Evolutionary conservation across 2,797 vertebrate species (phyloP), one percentile per base, ranked within the genome.

Genomic region (Arremon aurantiirostris): DNA sequence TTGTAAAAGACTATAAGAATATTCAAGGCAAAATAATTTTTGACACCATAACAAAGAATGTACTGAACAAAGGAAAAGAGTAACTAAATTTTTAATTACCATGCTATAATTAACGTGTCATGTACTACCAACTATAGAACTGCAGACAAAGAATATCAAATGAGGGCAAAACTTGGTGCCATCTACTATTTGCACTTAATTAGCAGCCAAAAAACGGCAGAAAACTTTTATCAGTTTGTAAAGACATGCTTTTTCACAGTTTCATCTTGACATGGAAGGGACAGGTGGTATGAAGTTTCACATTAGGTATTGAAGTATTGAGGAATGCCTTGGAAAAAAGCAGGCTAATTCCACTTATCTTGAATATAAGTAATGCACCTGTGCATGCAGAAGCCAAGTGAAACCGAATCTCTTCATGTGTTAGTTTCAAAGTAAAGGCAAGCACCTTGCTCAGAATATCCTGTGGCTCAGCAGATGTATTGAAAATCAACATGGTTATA

Each of bases 71-170:
- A 85, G 47, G 73, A 93, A 94, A 89, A 47, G 14, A 87, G 50
- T 85, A 70, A 85, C 92, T 82, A 82, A 47, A 80, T 35, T 94
- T 95, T 81, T 83, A 93, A 95, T 93, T 93, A 89, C 23, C 44
- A 22, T 53, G 60, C 47, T 94, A 69, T 65, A 94, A 95, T 94
- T 93, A 96, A 90, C 17, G 24, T 1, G 1, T 66, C 55, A 52
- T 37, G n/a, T 79, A 56, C 55, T 94, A 81, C 57, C 81, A 91
- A 86, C 50, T 79, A 79, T 4, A 65, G 39, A 82, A 56, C 3
- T 78, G 44, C 12, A 71, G 35, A 82, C 41, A 89, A 91, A 90
- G 53, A 88, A 44, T 53, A 91, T 57, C 44, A 77, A 23, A 94
- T 30, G 32, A 84, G 49, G 78, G 47, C 72, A 91, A 75, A 83